Base-by-base conservation (phyloP, 2,888 invertebrate genomes). In the Eudasyphora cyanicolor region DNA sequence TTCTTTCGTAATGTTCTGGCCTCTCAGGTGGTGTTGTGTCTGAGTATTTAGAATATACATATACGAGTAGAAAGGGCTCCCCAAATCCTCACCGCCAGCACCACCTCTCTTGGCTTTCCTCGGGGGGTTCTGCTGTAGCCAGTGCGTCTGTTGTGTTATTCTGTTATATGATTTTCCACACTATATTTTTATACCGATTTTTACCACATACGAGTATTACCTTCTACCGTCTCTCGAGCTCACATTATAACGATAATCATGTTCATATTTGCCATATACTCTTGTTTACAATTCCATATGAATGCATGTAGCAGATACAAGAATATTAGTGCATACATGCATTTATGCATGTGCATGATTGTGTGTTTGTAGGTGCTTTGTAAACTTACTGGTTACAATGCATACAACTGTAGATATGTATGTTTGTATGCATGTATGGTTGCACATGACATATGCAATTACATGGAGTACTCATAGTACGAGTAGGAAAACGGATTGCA, bases 371-470 rank as follows among this genome's bases (percentile, higher is more conserved):
- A 62, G 32, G 14, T 62, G 62, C 17, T 57, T n/a, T 0, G 2
- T 8, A 35, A 32, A 38, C 35, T 38, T 62, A 17, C 62, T 62
- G 29, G 7, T 62, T 62, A 62, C 62, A 17, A 32, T 17, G 35
- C 10, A 35, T 35, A 10, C 6, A 35, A 35, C 6, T 35, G 10
- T 35, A 7, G 35, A 35, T 35, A n/a, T 35, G 35, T 35, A 7
- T 54, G 12, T 60, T 60, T 62, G 32, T 64, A 21, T 38, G 32
- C 32, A 24, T 62, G 35, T 21, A 38, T 38, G 2, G 38, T 35
- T 64, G 35, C 64, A 38, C 64, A 57, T 57, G 57, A 24, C 57
- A 57, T 57, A 57, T 57, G 57, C 57, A 57, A 57, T 62, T 32
- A 62, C 62, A 51, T 51, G 19, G n/a, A n/a, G n/a, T n/a, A n/a